A percentile compares a stretch with the other conserved stretches of the same genome.
These are phyloP conservation scores for Heliconius cydno DNA, from an alignment of 2,888 invertebrate species.

Conservation along the genomic window DNA sequence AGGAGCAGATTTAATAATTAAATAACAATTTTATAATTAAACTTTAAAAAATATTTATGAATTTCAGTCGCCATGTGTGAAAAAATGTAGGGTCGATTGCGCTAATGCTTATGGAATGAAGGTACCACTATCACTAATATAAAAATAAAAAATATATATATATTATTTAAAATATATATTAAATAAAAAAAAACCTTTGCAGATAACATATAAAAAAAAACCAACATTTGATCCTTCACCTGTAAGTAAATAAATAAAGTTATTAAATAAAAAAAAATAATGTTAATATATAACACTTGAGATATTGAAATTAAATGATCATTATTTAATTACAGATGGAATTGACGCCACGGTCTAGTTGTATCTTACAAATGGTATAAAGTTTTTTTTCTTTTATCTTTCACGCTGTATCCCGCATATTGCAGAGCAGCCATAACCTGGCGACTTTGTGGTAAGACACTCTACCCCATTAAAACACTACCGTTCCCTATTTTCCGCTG, in stretches of 20 bases:
- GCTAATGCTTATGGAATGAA: slow-evolving; percentile 60
- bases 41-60: not conserved
- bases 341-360: slow-evolving; percentile 70
- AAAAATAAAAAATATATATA: not conserved
- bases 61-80: slow-evolving; percentile 53
- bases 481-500: too few relatives aligned
- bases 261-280: not conserved
- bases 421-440: too few relatives aligned
- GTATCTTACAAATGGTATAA: slow-evolving; percentile 65
- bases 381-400: slow-evolving; percentile 1
- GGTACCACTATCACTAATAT: slow-evolving; percentile 50
- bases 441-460: too few relatives aligned
- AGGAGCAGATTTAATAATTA: not conserved
- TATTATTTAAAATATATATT: too few relatives aligned
- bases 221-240: slow-evolving; percentile 59
- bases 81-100: slow-evolving; percentile 59
- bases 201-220: slow-evolving; percentile 65
- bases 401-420: too few relatives aligned
- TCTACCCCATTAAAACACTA: too few relatives aligned
- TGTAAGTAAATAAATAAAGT: slow-evolving; percentile 48
- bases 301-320: not conserved
- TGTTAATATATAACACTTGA: not conserved
- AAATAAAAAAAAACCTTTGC: slow-evolving; percentile 40
- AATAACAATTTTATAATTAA: slow-evolving; percentile 10
- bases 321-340: slow-evolving; percentile 54